phyloP scores from a whole-genome alignment of 2,888 invertebrate species.

The Dryococelus australis region DNA sequence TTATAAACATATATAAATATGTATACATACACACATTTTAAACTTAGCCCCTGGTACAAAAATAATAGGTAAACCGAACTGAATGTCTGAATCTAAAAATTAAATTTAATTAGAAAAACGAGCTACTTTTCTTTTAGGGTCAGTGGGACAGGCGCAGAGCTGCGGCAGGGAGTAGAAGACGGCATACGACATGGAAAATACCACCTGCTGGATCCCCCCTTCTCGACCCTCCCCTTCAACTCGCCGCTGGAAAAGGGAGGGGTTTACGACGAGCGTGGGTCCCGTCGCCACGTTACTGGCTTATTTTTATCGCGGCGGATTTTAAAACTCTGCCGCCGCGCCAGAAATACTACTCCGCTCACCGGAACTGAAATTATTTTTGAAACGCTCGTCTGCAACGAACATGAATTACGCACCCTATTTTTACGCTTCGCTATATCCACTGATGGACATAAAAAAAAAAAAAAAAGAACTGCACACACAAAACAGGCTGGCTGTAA shows the following conservation, averaged over 20 bases:
- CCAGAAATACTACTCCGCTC: neutral
- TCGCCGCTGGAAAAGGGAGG: neutral
- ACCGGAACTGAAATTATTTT: slow-evolving; percentile 16
- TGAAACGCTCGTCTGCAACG: slow-evolving; percentile 3
- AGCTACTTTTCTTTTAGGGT: too few relatives aligned
- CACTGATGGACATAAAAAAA: too few relatives aligned
- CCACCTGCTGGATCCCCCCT: neutral
- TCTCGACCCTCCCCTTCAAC: neutral
- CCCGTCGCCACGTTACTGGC: neutral
- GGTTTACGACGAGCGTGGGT: neutral
- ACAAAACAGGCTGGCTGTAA: too few relatives aligned
- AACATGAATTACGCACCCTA: neutral
- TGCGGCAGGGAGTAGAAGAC: neutral
- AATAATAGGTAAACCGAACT: too few relatives aligned
- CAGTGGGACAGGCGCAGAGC: neutral
- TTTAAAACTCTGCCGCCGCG: neutral
- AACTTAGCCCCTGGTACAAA: too few relatives aligned
- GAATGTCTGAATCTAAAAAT: too few relatives aligned
- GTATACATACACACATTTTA: too few relatives aligned
- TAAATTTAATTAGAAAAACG: too few relatives aligned
- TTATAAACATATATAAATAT: too few relatives aligned
- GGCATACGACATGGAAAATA: neutral
- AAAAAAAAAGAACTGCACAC: too few relatives aligned
- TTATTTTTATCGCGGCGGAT: neutral
- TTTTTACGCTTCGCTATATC: neutral